Base-by-base conservation (phyloP, 1,140 invertebrate species). In the Drosophila parabipectinata region DNA sequence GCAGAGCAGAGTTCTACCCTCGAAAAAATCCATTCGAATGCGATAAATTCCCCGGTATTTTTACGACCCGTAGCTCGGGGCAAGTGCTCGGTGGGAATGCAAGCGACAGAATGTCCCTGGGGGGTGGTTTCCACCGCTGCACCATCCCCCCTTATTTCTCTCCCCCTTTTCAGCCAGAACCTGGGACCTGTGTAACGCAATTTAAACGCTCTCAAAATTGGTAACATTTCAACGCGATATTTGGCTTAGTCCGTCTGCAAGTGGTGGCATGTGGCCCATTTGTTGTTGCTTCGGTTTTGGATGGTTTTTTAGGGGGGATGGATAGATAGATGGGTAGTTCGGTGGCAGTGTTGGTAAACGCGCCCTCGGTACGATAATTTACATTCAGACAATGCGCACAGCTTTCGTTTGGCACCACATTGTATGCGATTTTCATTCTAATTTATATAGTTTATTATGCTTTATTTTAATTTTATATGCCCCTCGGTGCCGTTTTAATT, bases 21-120 rank as follows among this genome's bases (percentile, higher is more conserved):
- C 39, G 48, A 48, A 48, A 66, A 88, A 85, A 77, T 77, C 79
- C 80, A 88, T 78, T 88, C 77, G 51, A 79, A 82, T 66, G 79
- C 83, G 68, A 88, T 88, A 88, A 88, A 88, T 88, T 88, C 79
- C 61, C 78, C 68, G 68, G 64, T 55, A 74, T 88, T 88, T 88
- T 83, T 89, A 88, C 76, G 79, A 83, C 58, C 58, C 41, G 39
- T 30, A 75, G 26, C 44, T 32, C 30, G 39, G 15, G 15, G 79
- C 64, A 68, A 52, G 15, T 64, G 60, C 34, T 66, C 60, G 53
- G 64, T 47, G 72, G 67, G 61, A 77, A 77, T 87, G 82, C 81
- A 81, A 67, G 82, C 82, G 62, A 72, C 63, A 56, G 50, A 61
- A 50, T 39, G 53, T 32, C 67, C 61, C 1, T 21, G 24, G 62